These are phyloP conservation scores for Nemotelus nigrinus DNA, from an alignment of 2,888 invertebrate genomes.

Conservation along the genomic window DNA sequence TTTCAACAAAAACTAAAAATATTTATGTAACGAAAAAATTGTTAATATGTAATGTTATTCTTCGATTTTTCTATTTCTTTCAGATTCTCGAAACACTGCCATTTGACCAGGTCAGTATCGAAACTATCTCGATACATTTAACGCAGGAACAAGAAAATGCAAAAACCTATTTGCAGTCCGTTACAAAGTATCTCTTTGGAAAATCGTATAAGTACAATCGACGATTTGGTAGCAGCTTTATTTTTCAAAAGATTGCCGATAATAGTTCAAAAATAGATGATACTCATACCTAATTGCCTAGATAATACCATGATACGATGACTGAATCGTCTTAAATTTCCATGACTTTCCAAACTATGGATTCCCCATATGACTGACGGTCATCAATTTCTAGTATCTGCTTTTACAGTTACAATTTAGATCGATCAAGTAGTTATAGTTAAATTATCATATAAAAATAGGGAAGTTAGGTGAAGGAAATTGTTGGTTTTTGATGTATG, in stretches of 20 bases:
- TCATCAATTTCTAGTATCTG: neutral
- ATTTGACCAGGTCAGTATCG: constrained; percentile 63
- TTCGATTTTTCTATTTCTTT: constrained; percentile 12
- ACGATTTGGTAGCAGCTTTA: constrained; percentile 63
- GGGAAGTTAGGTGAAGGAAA: too few relatives aligned
- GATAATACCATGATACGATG: too few relatives aligned
- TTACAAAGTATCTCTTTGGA: constrained; percentile 63
- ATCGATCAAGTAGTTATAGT: too few relatives aligned
- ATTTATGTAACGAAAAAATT: too few relatives aligned
- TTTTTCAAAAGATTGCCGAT: constrained; percentile 60
- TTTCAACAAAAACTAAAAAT: too few relatives aligned
- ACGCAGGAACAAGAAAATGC: constrained; percentile 48
- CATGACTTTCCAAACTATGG: too few relatives aligned
- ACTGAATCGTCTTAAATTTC: too few relatives aligned
- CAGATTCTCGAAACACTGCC: constrained; percentile 64
- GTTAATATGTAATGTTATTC: too few relatives aligned
- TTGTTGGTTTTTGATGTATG: too few relatives aligned
- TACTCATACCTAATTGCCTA: too few relatives aligned
- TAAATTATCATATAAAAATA: too few relatives aligned
- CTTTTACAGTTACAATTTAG: neutral
- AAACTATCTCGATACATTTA: constrained; percentile 64
- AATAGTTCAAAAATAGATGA: neutral
- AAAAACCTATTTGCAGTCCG: constrained; percentile 60
- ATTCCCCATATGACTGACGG: too few relatives aligned
- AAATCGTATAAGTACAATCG: constrained; percentile 64